Conservation (phyloP, 2,797 vertebrate genomes). For the Chiloscyllium punctatum region DNA sequence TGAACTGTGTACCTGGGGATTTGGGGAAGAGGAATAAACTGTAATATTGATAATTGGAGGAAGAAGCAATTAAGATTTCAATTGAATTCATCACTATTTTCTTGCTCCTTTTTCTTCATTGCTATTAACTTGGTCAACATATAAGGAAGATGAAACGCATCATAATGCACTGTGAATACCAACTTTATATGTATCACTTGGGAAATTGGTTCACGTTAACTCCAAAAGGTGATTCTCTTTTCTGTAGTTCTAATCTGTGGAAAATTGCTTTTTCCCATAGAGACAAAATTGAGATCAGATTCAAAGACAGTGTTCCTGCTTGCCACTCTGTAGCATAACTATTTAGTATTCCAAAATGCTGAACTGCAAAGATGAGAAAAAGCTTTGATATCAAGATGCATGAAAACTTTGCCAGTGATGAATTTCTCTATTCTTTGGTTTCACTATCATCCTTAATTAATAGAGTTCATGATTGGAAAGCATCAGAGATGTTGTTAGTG, state of each 20-base stretch:
- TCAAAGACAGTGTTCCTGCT: background rate
- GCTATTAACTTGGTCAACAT: background rate
- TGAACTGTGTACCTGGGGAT: background rate
- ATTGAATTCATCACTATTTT: background rate
- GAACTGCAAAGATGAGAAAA: background rate
- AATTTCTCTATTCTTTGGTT: background rate
- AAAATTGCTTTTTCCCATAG: background rate
- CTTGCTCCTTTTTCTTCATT: constrained; percentile 3
- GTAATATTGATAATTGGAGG: background rate
- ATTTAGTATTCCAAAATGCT: background rate
- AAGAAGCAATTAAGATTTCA: background rate
- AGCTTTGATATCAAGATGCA: background rate
- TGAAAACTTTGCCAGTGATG: background rate
- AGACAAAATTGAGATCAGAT: background rate
- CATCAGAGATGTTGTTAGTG: background rate
- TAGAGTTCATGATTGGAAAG: background rate
- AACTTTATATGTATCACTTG: background rate
- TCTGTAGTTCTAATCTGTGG: background rate
- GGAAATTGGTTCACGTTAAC: background rate
- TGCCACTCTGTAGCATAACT: background rate
- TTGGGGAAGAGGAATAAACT: background rate
- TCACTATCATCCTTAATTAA: background rate
- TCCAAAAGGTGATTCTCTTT: background rate
- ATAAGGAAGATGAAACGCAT: background rate
- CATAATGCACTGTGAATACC: background rate